Base-by-base conservation (phyloP, 37 sponge, comb jelly and placozoan genomes). In the Dysidea cf. avara region DNA sequence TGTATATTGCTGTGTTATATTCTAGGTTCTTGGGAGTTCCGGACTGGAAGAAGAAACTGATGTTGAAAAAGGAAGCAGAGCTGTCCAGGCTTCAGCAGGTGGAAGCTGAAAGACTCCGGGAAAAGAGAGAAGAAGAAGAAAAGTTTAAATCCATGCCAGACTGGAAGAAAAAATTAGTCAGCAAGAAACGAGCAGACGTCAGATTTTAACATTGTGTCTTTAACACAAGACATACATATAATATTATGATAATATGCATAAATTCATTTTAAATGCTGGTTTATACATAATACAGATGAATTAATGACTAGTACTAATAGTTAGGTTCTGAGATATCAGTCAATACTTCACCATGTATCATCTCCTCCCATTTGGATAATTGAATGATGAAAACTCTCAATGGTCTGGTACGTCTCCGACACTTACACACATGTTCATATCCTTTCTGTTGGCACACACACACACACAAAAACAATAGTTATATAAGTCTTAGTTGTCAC, bases 91-190 rank as follows among this genome's bases (percentile, higher is more conserved):
- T 22, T 38, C 77, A 74, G 29, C 40, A 25, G 18, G 56, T 39
- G 28, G 72, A 76, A 53, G 36, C 25, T 7, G 66, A 76, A 51
- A 55, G 69, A 21, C 11, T 61, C 38, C 28, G 33, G 32, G 72
- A 53, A 32, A 20, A 51, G 58, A 17, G 80, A 1, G 78, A 70
- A 9, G 87, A 75, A 66, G 30, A 43, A 38, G 84, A 66, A 14
- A 72, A 73, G 46, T 67, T 92, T 17, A 78, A 81, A 22, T 80
- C 93, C 61, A 92, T 92, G 93, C 93, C 93, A 0, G 73, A 68
- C 17, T 92, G 93, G 93, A 92, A 81, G 71, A 80, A 86, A 66
- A 76, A 84, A 38, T 51, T 92, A 43, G 79, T 78, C 59, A 43
- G 83, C 20, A 24, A 88, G 56, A 87, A 83, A 48, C 46, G 46